phyloP scores from a whole-genome alignment of 2,888 invertebrate species.

The Tholera decimalis region DNA sequence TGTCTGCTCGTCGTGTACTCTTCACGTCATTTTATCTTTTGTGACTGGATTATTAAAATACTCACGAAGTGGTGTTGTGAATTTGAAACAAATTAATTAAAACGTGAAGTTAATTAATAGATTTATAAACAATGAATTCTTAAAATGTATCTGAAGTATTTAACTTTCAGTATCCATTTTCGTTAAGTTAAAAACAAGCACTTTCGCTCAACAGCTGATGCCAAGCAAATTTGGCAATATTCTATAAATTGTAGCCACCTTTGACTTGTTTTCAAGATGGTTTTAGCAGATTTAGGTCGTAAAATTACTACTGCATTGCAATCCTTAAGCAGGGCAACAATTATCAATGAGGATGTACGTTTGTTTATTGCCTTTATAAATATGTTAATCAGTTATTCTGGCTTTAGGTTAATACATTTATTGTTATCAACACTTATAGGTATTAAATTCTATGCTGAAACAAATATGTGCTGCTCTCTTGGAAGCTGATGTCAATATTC shows the following conservation, averaged over 20 bases:
- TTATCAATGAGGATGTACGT: conserved; percentile 98
- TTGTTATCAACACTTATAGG: conserved; percentile 89
- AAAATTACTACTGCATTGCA: conserved; percentile 99
- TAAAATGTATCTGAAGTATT: conserved; percentile 59
- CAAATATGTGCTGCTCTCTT: conserved; percentile 99
- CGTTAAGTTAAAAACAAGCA: conserved; percentile 54
- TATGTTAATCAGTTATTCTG: conserved; percentile 13
- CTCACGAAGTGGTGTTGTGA: conserved; percentile 53
- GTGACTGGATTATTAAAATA: conserved; percentile 47
- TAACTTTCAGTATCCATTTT: conserved; percentile 40
- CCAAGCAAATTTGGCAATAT: conserved; percentile 59
- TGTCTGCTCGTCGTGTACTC: conserved; percentile 79
- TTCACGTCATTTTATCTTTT: conserved; percentile 71
- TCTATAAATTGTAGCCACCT: conserved; percentile 41
- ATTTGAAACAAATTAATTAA: conserved; percentile 32
- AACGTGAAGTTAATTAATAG: conserved; percentile 26
- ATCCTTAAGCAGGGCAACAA: conserved; percentile 99
- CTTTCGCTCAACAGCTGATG: conserved; percentile 71
- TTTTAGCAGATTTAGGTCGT: conserved; percentile 99
- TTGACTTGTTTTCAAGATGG: conserved; percentile 93
- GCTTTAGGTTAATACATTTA: not conserved
- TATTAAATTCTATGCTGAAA: conserved; percentile 99
- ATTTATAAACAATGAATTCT: conserved; percentile 35
- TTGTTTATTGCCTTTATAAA: not conserved
- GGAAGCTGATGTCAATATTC: conserved; percentile 99